Conservation (phyloP, 2,888 invertebrate genomes). For the Euspilapteryx auroguttella region DNA sequence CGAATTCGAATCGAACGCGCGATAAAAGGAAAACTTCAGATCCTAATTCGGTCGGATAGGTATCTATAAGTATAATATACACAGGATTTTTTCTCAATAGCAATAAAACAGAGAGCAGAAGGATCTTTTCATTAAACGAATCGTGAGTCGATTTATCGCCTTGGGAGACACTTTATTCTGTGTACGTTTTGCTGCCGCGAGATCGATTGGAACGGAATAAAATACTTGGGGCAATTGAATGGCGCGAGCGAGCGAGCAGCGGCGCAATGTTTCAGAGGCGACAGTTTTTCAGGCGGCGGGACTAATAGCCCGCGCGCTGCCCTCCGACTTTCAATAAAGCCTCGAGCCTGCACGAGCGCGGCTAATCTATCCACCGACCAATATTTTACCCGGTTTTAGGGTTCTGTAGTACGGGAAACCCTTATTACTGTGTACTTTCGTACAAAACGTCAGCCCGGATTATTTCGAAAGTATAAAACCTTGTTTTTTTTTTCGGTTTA, state of each 20-base stretch:
- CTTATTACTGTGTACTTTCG: no score
- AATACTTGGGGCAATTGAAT: slow-evolving; percentile 55
- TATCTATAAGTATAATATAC: no score
- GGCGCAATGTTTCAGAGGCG: slow-evolving; percentile 49
- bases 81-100: no score
- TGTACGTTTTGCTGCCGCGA: slow-evolving; percentile 49
- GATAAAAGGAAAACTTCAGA: no score
- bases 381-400: slow-evolving; percentile 10
- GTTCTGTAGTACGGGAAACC: no score
- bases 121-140: slow-evolving; percentile 53
- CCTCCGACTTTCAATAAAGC: slow-evolving; percentile 50
- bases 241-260: no score
- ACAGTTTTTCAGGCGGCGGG: slow-evolving; percentile 47
- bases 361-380: slow-evolving; percentile 25
- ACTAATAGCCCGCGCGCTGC: slow-evolving; percentile 50
- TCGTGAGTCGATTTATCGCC: slow-evolving; percentile 50
- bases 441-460: no score
- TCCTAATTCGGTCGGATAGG: no score
- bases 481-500: no score
- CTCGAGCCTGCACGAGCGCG: slow-evolving; percentile 19
- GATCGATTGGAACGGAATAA: slow-evolving; percentile 54
- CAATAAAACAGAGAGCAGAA: slow-evolving; percentile 35
- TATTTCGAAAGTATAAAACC: no score
- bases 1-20: no score
- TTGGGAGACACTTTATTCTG: slow-evolving; percentile 47